A percentile compares a stretch with the other conserved stretches of the same genome.
Conservation (phyloP, 2,113 vertebrate species). For the Neodon shergylaensis region DNA sequence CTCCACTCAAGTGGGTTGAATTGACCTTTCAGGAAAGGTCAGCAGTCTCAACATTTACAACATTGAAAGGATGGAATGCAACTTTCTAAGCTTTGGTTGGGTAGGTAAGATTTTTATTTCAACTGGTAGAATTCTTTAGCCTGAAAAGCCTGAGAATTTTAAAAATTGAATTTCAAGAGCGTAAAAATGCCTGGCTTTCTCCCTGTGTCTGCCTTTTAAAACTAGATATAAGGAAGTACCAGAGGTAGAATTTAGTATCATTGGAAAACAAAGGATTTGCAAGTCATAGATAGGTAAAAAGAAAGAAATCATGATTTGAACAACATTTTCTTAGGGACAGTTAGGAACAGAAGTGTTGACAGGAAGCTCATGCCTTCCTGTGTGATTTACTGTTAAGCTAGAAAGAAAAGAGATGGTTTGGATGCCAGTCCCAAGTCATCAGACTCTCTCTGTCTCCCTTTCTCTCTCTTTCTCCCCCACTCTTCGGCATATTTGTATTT, state of each 20-base stretch:
- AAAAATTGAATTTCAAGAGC: background rate
- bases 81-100: slow-evolving; percentile 48
- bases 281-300: slow-evolving; percentile 40
- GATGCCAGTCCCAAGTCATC: background rate
- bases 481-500: background rate
- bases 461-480: no score
- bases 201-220: slow-evolving; percentile 56
- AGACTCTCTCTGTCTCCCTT: background rate
- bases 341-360: slow-evolving; percentile 15
- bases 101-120: slow-evolving; percentile 59
- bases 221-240: slow-evolving; percentile 36
- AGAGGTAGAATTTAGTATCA: slow-evolving; percentile 59
- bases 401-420: background rate
- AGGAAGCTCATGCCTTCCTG: background rate
- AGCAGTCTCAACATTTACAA: slow-evolving; percentile 9
- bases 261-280: slow-evolving; percentile 62
- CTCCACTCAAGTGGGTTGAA: background rate
- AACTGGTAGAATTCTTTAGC: slow-evolving; percentile 60
- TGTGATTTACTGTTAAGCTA: background rate
- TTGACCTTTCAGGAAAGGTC: background rate
- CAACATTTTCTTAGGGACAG: slow-evolving; percentile 16
- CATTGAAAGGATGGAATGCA: slow-evolving; percentile 8
- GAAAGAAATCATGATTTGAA: slow-evolving; percentile 55
- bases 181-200: slow-evolving; percentile 58
- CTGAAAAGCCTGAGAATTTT: background rate